Evolutionary conservation across 2,888 invertebrate species (phyloP).

Genomic region (Cristatella mucedo): DNA sequence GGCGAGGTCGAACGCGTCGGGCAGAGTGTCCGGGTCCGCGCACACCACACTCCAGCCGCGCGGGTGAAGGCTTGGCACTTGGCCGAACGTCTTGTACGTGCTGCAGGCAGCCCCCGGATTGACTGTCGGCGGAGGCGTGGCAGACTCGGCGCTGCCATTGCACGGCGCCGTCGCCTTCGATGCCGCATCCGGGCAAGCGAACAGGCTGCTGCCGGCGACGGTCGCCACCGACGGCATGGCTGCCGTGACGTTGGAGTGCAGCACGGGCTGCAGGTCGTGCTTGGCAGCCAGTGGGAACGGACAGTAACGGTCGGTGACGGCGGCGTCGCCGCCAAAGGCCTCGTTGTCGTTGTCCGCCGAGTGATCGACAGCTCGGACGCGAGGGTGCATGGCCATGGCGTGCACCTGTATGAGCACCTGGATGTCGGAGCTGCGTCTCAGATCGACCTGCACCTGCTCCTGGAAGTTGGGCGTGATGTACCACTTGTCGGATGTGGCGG

Average conservation of each 20-base stretch:
- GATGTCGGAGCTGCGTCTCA: no score
- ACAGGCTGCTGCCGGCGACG: no score
- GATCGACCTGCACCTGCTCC: no score
- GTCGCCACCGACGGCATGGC: background rate
- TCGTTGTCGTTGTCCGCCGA: conserved; percentile 4
- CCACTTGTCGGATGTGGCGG: no score
- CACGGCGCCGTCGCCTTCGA: no score
- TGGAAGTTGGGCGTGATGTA: no score
- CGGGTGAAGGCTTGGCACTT: background rate
- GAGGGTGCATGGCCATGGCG: no score
- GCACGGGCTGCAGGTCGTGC: conserved; percentile 1
- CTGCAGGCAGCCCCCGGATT: background rate
- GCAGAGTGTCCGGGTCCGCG: background rate
- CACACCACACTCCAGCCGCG: conserved; percentile 7
- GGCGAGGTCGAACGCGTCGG: conserved; percentile 6
- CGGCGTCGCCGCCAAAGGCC: conserved; percentile 1
- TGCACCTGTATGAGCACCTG: no score
- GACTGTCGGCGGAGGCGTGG: no score
- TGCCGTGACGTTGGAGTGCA: conserved; percentile 4
- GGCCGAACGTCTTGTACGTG: conserved; percentile 6
- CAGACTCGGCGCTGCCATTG: no score
- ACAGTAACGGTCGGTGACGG: background rate
- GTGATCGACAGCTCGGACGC: background rate
- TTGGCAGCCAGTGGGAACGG: background rate
- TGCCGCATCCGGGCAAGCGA: no score